These are phyloP conservation scores for Troides helena DNA, from an alignment of 2,888 invertebrate genomes.

Conservation along the genomic window DNA sequence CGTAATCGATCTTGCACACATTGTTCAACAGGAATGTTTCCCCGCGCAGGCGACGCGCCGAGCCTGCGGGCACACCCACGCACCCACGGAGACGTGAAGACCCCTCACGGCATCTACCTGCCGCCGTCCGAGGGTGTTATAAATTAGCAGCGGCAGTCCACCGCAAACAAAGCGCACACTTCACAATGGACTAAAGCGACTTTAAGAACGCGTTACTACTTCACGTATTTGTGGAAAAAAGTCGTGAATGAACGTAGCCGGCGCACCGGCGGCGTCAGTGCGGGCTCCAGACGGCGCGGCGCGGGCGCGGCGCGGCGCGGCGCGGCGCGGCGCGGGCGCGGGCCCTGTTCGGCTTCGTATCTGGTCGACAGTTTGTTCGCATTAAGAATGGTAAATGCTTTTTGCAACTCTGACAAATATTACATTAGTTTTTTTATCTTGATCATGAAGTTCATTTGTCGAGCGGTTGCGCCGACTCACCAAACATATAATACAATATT, in stretches of 20 bases:
- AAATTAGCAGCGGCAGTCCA: conserved; percentile 34
- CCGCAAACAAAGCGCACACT: conserved; percentile 40
- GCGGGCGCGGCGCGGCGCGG: neutral
- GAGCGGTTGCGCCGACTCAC: too few relatives aligned
- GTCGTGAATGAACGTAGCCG: conserved; percentile 16
- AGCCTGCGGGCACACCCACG: neutral
- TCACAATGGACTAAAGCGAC: conserved; percentile 36
- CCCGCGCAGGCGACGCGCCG: neutral
- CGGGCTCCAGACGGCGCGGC: neutral
- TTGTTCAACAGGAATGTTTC: neutral
- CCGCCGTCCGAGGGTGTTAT: conserved; percentile 35
- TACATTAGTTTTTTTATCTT: too few relatives aligned
- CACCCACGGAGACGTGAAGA: neutral
- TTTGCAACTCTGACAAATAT: too few relatives aligned
- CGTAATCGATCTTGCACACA: neutral
- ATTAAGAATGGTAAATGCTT: too few relatives aligned
- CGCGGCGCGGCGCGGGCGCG: neutral
- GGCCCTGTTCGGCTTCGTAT: neutral
- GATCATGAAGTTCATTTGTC: too few relatives aligned
- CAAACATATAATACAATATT: too few relatives aligned
- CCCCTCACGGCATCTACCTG: conserved; percentile 16
- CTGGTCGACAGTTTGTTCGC: too few relatives aligned
- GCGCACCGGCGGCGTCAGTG: neutral
- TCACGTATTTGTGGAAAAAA: conserved; percentile 33
- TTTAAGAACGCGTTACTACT: conserved; percentile 39